These are phyloP conservation scores for Ptiloglossa arizonensis DNA, from an alignment of 1,140 invertebrate species.

Conservation along the genomic window DNA sequence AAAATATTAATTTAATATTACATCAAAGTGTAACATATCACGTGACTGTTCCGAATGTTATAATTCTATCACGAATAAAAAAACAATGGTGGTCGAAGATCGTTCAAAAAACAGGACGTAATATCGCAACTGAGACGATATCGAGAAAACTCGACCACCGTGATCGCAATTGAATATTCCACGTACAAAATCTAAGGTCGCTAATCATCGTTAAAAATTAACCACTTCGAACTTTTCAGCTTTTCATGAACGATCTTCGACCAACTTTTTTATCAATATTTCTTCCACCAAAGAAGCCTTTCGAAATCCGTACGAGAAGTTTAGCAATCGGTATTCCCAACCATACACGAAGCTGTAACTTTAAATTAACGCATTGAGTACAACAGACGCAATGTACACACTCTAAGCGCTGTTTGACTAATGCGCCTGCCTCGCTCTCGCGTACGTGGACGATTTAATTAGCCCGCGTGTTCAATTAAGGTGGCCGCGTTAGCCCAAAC, in stretches of 20 bases:
- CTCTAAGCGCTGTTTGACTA: constrained; percentile 9
- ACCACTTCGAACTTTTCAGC: too few species aligned
- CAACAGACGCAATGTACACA: background rate
- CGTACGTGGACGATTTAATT: constrained; percentile 6
- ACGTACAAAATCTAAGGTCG: too few species aligned
- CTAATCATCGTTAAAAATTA: too few species aligned
- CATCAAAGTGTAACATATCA: too few species aligned
- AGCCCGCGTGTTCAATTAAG: background rate
- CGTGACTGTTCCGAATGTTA: too few species aligned
- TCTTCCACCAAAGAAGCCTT: background rate
- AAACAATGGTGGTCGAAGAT: too few species aligned
- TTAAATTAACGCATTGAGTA: constrained; percentile 13
- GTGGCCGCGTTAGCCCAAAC: background rate
- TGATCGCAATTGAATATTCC: too few species aligned
- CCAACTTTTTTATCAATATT: background rate
- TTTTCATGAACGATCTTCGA: background rate
- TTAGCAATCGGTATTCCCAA: background rate
- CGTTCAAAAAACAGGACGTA: too few species aligned
- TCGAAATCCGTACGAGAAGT: background rate
- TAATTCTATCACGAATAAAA: too few species aligned
- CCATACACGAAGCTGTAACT: background rate
- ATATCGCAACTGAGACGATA: too few species aligned
- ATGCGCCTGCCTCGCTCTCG: constrained; percentile 2
- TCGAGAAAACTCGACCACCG: too few species aligned
- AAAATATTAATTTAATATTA: too few species aligned